phyloP scores from a whole-genome alignment of 2,888 invertebrate genomes.

The Oegoconia quadripuncta region DNA sequence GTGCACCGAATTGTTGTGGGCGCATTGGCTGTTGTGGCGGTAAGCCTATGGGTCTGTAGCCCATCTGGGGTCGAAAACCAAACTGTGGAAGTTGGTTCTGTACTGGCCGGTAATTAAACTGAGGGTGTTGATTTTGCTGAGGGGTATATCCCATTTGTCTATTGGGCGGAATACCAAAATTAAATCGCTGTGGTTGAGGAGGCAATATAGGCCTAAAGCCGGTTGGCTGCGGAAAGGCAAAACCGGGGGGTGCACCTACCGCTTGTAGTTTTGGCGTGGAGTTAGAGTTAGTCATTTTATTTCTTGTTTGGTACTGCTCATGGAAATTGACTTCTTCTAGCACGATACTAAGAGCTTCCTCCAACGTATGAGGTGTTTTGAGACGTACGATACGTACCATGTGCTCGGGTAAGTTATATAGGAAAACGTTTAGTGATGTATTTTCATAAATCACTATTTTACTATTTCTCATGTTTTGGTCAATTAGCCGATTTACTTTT shows the following conservation, averaged over 20 bases:
- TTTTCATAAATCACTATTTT: conserved; percentile 6
- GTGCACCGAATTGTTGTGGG: too few species aligned
- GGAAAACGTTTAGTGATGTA: conserved; percentile 5
- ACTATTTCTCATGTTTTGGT: background rate
- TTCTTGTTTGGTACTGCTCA: background rate
- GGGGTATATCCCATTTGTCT: too few species aligned
- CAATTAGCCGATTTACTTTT: background rate
- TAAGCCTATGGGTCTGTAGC: too few species aligned
- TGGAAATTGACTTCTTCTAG: background rate
- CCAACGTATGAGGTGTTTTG: background rate
- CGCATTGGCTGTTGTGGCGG: too few species aligned
- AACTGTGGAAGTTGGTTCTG: too few species aligned
- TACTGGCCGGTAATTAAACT: too few species aligned
- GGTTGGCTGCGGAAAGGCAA: background rate
- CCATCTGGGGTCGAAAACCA: too few species aligned
- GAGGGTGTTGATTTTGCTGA: too few species aligned
- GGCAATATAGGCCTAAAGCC: background rate
- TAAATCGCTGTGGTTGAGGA: background rate
- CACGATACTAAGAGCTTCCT: background rate
- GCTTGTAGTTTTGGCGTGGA: background rate
- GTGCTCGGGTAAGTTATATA: conserved; percentile 6
- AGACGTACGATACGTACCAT: conserved; percentile 1
- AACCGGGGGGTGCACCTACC: too few species aligned
- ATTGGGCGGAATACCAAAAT: background rate
- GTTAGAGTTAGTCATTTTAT: background rate